Evolutionary conservation across 1,140 invertebrate genomes (phyloP).

Genomic region (Drosophila murphyi): DNA sequence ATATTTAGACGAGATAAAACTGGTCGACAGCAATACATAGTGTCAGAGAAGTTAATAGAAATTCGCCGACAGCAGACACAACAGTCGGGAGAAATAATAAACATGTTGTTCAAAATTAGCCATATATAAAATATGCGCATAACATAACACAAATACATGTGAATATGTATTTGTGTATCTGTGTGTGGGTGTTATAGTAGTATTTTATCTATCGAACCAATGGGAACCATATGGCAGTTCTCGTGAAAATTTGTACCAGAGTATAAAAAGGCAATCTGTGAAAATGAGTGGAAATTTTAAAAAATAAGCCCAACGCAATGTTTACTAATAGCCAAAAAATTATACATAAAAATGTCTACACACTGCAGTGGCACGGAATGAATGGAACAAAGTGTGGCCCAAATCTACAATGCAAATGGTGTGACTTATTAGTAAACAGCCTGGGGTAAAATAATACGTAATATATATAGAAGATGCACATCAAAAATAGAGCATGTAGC

Average conservation of each 20-base stretch:
- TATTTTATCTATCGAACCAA: slow-evolving; percentile 52
- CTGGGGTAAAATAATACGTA: slow-evolving; percentile 21
- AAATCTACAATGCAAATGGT: slow-evolving; percentile 73
- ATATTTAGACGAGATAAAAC: not conserved
- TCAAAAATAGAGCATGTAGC: slow-evolving; percentile 9
- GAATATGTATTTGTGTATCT: slow-evolving; percentile 8
- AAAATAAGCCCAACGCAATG: slow-evolving; percentile 65
- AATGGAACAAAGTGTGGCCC: slow-evolving; percentile 13
- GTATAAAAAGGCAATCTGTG: slow-evolving; percentile 42
- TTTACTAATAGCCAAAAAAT: slow-evolving; percentile 67
- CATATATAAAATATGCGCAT: slow-evolving; percentile 33
- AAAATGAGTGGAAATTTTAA: slow-evolving; percentile 66
- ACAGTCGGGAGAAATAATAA: slow-evolving; percentile 32
- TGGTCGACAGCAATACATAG: not conserved
- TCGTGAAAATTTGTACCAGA: slow-evolving; percentile 65
- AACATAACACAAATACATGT: slow-evolving; percentile 24
- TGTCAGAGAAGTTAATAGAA: slow-evolving; percentile 28
- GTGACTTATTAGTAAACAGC: slow-evolving; percentile 41
- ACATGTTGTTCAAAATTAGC: slow-evolving; percentile 54
- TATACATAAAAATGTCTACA: slow-evolving; percentile 64
- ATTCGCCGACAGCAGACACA: slow-evolving; percentile 11
- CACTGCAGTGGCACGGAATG: slow-evolving; percentile 56
- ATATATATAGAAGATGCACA: not conserved
- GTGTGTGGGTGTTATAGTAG: slow-evolving; percentile 2
- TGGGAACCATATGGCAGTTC: slow-evolving; percentile 64